phyloP scores from a whole-genome alignment of 1,140 invertebrate species.

The Ylistrum balloti region DNA sequence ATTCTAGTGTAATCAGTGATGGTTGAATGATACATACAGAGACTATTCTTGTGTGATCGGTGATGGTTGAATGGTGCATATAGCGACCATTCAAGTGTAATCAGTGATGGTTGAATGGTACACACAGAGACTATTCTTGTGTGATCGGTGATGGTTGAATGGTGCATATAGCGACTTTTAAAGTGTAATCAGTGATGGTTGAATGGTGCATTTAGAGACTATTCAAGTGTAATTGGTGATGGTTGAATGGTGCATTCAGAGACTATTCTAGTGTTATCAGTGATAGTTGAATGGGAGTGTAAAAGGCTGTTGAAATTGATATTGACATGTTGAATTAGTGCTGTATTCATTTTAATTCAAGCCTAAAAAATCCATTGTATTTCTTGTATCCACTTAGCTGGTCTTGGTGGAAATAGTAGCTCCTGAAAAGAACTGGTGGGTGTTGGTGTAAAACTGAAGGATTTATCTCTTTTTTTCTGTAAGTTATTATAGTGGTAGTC shows the following conservation, averaged over 20 bases:
- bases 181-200: not conserved
- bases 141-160: no score
- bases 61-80: not conserved
- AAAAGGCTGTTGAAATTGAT: no score
- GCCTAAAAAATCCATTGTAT: not conserved
- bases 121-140: no score
- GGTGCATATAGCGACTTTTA: not conserved
- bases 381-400: constrained; percentile 9
- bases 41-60: no score
- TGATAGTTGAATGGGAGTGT: no score
- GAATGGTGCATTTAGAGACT: not conserved
- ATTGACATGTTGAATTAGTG: not conserved
- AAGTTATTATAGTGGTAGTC: no score
- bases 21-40: no score
- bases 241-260: not conserved
- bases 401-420: not conserved
- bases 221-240: not conserved
- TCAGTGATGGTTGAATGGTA: not conserved
- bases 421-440: no score
- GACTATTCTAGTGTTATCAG: no score
- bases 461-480: no score
- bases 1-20: no score
- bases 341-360: not conserved
- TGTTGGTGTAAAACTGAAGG: no score
- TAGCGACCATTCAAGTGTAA: not conserved